These are phyloP conservation scores for Ochlodes sylvanus DNA, from an alignment of 2,888 invertebrate genomes.

Conservation along the genomic window DNA sequence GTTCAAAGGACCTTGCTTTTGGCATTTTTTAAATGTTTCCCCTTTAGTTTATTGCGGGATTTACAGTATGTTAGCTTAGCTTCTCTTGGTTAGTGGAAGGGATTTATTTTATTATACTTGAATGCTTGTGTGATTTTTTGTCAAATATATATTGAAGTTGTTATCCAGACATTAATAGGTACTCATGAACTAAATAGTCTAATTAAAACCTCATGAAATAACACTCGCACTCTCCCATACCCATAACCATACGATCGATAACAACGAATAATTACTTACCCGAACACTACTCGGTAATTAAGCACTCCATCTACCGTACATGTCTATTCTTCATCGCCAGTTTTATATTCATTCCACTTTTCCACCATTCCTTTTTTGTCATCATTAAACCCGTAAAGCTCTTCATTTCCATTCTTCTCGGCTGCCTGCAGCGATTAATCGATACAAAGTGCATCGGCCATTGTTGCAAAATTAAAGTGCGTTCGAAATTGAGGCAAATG, in stretches of 20 bases:
- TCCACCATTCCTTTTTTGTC: constrained; percentile 15
- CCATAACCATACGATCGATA: too few species aligned
- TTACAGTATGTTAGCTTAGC: constrained; percentile 22
- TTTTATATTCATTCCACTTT: constrained; percentile 11
- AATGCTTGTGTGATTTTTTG: not conserved
- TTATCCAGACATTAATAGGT: too few species aligned
- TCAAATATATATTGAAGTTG: too few species aligned
- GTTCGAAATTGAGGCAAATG: constrained; percentile 21
- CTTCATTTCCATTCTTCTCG: constrained; percentile 31
- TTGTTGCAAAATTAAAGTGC: constrained; percentile 21
- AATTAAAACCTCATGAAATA: too few species aligned
- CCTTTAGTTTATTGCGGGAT: constrained; percentile 28
- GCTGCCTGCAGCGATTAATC: constrained; percentile 22
- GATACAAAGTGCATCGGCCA: constrained; percentile 29
- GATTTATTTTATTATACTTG: not conserved
- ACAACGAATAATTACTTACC: too few species aligned
- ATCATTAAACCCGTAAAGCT: constrained; percentile 18
- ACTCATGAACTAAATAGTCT: too few species aligned
- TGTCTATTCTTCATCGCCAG: constrained; percentile 1
- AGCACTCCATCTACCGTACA: not conserved
- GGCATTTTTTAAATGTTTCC: constrained; percentile 40
- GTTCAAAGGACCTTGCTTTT: constrained; percentile 41
- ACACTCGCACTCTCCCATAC: too few species aligned
- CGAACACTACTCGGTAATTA: too few species aligned
- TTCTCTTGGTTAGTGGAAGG: constrained; percentile 6